phyloP scores from a whole-genome alignment of 2,888 invertebrate genomes.

The Zaprionus lineosus region DNA sequence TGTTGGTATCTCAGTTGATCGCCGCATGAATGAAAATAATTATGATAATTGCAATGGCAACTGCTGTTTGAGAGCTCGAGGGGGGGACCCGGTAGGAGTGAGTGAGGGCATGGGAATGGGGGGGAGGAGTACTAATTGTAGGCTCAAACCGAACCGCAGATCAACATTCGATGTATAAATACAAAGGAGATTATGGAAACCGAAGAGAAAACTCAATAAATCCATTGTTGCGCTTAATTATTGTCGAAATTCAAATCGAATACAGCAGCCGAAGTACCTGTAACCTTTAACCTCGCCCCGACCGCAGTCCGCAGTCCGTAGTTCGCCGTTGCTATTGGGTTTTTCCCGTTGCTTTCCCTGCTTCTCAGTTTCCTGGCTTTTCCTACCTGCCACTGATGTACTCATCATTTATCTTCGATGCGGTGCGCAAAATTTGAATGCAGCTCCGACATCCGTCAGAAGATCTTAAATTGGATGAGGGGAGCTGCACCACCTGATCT shows the following conservation, averaged over 20 bases:
- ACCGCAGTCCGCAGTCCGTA: no score
- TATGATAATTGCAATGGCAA: conserved; percentile 69
- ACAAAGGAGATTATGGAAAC: conserved; percentile 26
- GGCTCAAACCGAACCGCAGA: conserved; percentile 68
- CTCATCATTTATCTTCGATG: conserved; percentile 73
- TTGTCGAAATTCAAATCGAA: conserved; percentile 74
- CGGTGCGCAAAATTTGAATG: conserved; percentile 79
- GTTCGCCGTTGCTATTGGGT: no score
- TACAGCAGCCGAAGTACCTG: conserved; percentile 43
- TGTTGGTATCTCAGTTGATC: conserved; percentile 41
- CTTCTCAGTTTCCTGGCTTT: not conserved
- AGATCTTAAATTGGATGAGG: not conserved
- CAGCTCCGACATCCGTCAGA: conserved; percentile 46
- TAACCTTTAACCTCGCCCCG: conserved; percentile 1
- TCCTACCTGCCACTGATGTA: not conserved
- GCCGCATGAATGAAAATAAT: conserved; percentile 73
- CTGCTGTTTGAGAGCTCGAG: no score
- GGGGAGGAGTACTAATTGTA: conserved; percentile 58
- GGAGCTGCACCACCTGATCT: conserved; percentile 57
- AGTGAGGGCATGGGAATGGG: conserved; percentile 13
- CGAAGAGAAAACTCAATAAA: conserved; percentile 65
- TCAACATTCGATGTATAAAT: conserved; percentile 42
- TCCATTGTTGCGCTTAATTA: conserved; percentile 79
- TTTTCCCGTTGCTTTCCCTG: conserved; percentile 5
- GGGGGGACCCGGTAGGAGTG: conserved; percentile 13